Evolutionary conservation across 2,113 vertebrate species (phyloP).

Genomic region (Pelmatolapia mariae): DNA sequence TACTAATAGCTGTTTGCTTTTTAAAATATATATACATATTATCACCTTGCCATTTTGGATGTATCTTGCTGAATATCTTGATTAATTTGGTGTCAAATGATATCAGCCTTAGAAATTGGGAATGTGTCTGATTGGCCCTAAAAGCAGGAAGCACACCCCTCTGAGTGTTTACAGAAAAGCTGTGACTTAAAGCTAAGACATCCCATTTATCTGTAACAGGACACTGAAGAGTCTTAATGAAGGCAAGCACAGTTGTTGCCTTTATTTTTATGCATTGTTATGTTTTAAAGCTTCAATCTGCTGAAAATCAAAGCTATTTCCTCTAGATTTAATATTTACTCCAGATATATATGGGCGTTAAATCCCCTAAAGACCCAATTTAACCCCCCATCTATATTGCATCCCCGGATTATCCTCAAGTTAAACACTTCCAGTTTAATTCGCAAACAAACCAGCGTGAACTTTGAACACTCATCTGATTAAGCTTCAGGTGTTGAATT

Average conservation of each 20-base stretch:
- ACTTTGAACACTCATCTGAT: background rate
- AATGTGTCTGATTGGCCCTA: background rate
- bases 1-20: background rate
- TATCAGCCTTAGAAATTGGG: background rate
- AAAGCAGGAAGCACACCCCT: background rate
- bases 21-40: background rate
- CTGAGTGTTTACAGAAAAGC: background rate
- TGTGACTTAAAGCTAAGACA: background rate
- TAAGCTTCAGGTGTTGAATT: background rate
- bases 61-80: background rate
- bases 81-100: background rate
- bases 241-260: background rate
- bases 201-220: background rate
- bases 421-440: background rate
- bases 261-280: background rate
- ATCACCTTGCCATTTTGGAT: background rate
- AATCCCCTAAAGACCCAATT: background rate
- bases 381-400: background rate
- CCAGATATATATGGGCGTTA: background rate
- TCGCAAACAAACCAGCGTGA: background rate
- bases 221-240: background rate
- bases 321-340: background rate
- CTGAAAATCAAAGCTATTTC: background rate
- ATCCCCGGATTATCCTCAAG: background rate
- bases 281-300: background rate